Conservation (phyloP, 1,140 invertebrate genomes). For the Drosophila ironensis region DNA sequence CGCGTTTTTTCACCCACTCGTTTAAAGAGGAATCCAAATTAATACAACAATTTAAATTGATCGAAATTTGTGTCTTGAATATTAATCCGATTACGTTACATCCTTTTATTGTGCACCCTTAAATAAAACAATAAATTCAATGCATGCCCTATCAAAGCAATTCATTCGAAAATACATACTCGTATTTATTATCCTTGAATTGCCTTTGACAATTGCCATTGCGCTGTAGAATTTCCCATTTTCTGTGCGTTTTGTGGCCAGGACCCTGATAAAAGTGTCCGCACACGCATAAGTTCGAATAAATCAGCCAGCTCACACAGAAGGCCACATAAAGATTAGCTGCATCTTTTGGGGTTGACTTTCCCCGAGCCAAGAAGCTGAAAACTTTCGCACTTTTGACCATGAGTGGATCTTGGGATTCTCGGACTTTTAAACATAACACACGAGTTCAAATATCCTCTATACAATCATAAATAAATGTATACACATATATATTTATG, state of each 20-base stretch:
- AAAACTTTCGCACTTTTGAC: slow-evolving; percentile 23
- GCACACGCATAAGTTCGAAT: slow-evolving; percentile 1
- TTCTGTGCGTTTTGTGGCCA: slow-evolving; percentile 5
- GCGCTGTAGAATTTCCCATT: neutral
- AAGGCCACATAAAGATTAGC: slow-evolving; percentile 14
- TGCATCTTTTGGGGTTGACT: slow-evolving; percentile 24
- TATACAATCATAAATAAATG: neutral
- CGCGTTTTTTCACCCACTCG: slow-evolving; percentile 13
- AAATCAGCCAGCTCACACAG: slow-evolving; percentile 17
- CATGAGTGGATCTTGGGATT: slow-evolving; percentile 13
- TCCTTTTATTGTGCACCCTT: neutral
- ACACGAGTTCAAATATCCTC: slow-evolving; percentile 1
- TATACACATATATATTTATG: slow-evolving; percentile 55
- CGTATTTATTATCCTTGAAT: neutral
- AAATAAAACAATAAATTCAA: too few species aligned
- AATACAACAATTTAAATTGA: neutral
- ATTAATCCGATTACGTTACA: too few species aligned
- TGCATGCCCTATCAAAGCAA: neutral
- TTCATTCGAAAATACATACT: neutral
- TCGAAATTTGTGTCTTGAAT: too few species aligned
- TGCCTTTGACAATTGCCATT: neutral
- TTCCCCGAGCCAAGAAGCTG: neutral
- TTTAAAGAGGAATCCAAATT: slow-evolving; percentile 11
- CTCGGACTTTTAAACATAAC: slow-evolving; percentile 35
- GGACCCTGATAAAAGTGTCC: slow-evolving; percentile 10